Base-by-base conservation (phyloP, 1,140 invertebrate species). In the Magallana ariakensis region DNA sequence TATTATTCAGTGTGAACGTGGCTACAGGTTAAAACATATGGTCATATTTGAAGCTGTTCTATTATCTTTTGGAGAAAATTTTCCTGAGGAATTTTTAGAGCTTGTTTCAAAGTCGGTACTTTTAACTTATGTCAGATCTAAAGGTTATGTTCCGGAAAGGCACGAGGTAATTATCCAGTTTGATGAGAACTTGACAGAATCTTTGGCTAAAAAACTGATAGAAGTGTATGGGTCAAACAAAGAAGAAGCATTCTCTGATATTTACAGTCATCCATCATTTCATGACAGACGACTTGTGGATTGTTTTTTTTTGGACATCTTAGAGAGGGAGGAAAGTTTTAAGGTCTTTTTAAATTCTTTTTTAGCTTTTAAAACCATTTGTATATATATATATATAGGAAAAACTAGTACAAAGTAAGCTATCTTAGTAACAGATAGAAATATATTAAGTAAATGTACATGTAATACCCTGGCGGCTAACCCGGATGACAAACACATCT, bases 11-110 rank as follows among this genome's bases (percentile, higher is more conserved):
- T 26, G 11, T 26, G 66, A 70, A 3, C 22, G 33, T 13, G 10
- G 66, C 11, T 70, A 70, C 22, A 70, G 22, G 13, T 13, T 70
- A 13, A 22, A 26, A 22, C 22, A 70, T 26, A 26, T 70, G 66
- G 66, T 70, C 33, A 26, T 70, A 26, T 70, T 26, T 70, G 66
- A 70, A 70, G 66, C 66, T 26, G 33, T 70, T 26, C 10, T 70
- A 26, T 13, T 70, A 26, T 70, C 66, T 7, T 70, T 70, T 46
- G 66, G 66, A 9, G 66, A 70, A 22, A 70, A 26, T 70, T 70
- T 70, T 70, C 22, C 66, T 26, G 19, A 11, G 6, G 9, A 11
- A 26, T 70, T 70, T 26, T 26, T 70, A 13, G 22, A 70, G 22
- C 22, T 8, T 70, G 22, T 70, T 13, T 13, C 22, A 8, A 70